Evolutionary conservation across 2,113 vertebrate genomes (phyloP).

Genomic region (Nematolebias whitei): DNA sequence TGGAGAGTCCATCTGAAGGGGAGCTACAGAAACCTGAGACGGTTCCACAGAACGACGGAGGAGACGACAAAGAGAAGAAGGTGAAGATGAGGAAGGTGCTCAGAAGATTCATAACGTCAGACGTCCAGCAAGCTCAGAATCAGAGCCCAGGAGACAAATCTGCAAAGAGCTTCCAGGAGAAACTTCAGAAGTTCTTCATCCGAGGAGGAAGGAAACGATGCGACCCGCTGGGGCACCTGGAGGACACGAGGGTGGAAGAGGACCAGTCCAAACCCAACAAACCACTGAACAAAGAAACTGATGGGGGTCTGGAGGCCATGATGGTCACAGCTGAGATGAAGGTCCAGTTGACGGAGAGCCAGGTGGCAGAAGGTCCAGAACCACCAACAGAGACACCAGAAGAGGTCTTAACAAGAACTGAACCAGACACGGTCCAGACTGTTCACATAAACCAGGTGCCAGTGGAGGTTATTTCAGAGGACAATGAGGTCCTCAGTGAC

Average conservation of each 20-base stretch:
- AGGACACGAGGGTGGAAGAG: neutral
- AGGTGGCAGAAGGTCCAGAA: neutral
- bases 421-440: neutral
- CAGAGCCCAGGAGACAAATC: neutral
- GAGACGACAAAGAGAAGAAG: neutral
- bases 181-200: conserved; percentile 4
- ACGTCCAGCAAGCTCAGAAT: neutral
- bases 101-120: neutral
- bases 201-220: neutral
- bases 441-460: neutral
- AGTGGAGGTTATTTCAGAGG: neutral
- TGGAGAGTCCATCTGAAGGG: neutral
- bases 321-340: neutral
- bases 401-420: neutral
- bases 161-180: neutral
- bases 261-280: neutral
- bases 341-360: neutral
- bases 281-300: neutral
- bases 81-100: conserved; percentile 5
- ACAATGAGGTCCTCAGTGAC: neutral
- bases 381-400: neutral
- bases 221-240: neutral
- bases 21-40: neutral
- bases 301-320: neutral
- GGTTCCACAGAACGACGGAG: neutral